phyloP scores from a whole-genome alignment of 2,888 invertebrate genomes.

The Timema podura region DNA sequence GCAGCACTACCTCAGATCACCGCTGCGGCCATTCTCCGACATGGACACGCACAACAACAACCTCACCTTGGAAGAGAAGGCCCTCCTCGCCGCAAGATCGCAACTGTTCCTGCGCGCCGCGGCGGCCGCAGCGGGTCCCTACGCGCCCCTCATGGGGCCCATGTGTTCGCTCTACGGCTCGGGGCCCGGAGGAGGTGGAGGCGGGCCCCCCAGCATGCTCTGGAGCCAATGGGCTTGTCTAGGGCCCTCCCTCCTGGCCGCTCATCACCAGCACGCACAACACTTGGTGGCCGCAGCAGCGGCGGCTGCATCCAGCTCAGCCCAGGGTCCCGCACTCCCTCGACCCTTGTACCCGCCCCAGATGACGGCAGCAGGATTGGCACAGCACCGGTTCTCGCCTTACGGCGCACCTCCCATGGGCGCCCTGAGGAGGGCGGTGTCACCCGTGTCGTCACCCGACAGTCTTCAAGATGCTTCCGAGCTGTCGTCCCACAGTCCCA shows the following conservation, averaged over 20 bases:
- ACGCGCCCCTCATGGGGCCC: conserved; percentile 50
- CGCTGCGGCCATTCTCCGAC: conserved; percentile 68
- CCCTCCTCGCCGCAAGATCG: conserved; percentile 70
- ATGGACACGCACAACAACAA: conserved; percentile 52
- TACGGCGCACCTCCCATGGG: conserved; percentile 39
- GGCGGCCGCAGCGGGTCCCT: conserved; percentile 59
- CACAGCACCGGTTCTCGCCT: conserved; percentile 47
- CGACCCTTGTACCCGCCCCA: conserved; percentile 34
- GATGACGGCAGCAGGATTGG: conserved; percentile 30
- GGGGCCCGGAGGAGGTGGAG: conserved; percentile 37
- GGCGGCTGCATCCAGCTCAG: conserved; percentile 23
- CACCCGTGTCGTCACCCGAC: conserved; percentile 58
- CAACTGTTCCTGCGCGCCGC: conserved; percentile 69
- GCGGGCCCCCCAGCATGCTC: conserved; percentile 51
- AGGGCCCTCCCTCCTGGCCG: conserved; percentile 57
- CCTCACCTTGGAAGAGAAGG: conserved; percentile 71
- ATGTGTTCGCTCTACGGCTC: conserved; percentile 47
- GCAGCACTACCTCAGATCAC: conserved; percentile 76
- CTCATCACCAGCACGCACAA: conserved; percentile 57
- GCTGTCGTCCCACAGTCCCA: conserved; percentile 37
- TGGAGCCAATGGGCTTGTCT: conserved; percentile 72
- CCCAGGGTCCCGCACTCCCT: conserved; percentile 31
- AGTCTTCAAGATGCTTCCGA: conserved; percentile 52
- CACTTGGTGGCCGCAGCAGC: conserved; percentile 51
- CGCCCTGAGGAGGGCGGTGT: conserved; percentile 34